Conservation (phyloP, 2,888 invertebrate genomes). For the Melanargia galathea region DNA sequence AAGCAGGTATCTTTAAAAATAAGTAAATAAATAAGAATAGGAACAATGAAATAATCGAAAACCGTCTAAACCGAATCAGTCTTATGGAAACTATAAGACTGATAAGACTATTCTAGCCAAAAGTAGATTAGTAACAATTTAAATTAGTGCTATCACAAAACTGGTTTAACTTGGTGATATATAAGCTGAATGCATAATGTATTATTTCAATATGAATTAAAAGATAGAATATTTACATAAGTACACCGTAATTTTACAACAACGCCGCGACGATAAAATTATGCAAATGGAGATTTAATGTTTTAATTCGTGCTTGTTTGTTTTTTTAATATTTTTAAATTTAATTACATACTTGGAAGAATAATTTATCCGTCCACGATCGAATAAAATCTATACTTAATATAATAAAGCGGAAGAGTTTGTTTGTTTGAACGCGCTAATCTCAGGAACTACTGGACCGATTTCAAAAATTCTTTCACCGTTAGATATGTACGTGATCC, state of each 20-base stretch:
- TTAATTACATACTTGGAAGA: no score
- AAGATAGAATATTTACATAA: slow-evolving; percentile 3
- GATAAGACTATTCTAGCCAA: not conserved
- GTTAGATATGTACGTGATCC: no score
- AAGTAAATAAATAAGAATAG: no score
- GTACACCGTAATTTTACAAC: not conserved
- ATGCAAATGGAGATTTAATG: not conserved
- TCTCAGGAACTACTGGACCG: no score
- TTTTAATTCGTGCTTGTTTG: not conserved
- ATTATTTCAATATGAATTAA: not conserved
- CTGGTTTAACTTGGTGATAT: not conserved
- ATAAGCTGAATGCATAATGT: slow-evolving; percentile 16
- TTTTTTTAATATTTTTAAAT: not conserved
- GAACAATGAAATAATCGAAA: no score
- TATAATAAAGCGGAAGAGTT: no score
- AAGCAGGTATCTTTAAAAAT: no score
- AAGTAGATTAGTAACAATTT: not conserved
- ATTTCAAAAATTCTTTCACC: no score
- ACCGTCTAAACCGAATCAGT: no score
- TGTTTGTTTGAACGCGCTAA: no score
- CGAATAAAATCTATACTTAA: no score
- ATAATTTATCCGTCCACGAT: not conserved
- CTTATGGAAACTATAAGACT: not conserved
- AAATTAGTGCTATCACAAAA: slow-evolving; percentile 3
- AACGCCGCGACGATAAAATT: not conserved